Evolutionary conservation across 2,797 vertebrate genomes (phyloP), one percentile per base, ranked within the genome.

Genomic region (Oreochromis mossambicus): DNA sequence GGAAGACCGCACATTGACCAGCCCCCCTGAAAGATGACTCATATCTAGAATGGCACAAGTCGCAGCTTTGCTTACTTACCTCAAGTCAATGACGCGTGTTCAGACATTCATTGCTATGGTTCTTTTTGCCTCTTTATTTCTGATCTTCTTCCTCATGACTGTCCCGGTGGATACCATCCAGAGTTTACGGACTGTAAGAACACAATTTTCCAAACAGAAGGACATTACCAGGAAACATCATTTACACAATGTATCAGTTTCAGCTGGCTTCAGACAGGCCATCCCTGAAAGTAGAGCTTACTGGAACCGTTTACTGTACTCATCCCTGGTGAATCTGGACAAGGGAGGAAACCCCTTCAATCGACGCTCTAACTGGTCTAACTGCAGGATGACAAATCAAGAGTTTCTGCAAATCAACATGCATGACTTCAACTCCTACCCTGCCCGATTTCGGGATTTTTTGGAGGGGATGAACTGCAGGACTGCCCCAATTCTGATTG

Each of bases 241-340:
- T 32, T n/a, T 63, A 15, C 26, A 12, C 41, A 48, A 46, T 1
- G n/a, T 93, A 7, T 77, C 84, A 3, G 19, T 96, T 34, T 95
- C 93, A 3, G 56, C 61, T 1, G 6, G 2, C 51, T 82, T 96
- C 54, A 88, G 34, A 46, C 11, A 94, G 19, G 36, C 21, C 5
- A 81, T 97, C 50, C 93, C 95, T 1, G 86, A 91, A 21, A 95
- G 94, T 0, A 79, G 9, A 0, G 96, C 97, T 0, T 97, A 96
- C 89, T 98, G 97, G 97, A 98, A 97, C 86, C 93, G 93, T 1
- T 92, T 97, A 54, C 89, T 97, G 66, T 91, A 96, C 88, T 79
- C 50, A 1, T 24, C 89, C 1, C 80, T 97, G 26, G 83, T 17
- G 38, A 77, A 77, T 3, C 79, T 95, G 66, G 93, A 96, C 1